Evolutionary conservation across 2,113 vertebrate genomes (phyloP).

Genomic region (Indri indri): DNA sequence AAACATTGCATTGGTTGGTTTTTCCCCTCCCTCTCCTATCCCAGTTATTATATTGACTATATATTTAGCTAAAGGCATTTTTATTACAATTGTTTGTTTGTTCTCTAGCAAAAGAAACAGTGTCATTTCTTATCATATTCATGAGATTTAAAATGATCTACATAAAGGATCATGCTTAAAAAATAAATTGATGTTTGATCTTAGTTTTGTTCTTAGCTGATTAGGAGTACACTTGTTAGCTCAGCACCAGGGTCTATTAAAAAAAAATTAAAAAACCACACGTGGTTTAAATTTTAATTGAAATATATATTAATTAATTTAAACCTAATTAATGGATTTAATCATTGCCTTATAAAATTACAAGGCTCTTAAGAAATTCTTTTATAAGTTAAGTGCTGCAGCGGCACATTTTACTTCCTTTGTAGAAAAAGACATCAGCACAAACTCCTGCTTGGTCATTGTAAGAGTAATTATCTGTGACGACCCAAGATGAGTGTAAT

Average conservation of each 20-base stretch:
- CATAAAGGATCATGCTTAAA: slow-evolving; percentile 75
- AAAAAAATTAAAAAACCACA: slow-evolving; percentile 68
- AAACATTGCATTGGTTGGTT: background rate
- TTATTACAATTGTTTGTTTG: slow-evolving; percentile 54
- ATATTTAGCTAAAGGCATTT: background rate
- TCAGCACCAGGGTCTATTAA: slow-evolving; percentile 71
- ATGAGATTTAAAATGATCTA: slow-evolving; percentile 69
- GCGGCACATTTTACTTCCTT: slow-evolving; percentile 70
- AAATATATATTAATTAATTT: slow-evolving; percentile 85
- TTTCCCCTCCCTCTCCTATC: background rate
- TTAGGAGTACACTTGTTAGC: slow-evolving; percentile 79
- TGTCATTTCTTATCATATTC: slow-evolving; percentile 62
- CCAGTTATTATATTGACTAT: background rate
- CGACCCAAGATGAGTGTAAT: background rate
- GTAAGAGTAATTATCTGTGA: slow-evolving; percentile 49
- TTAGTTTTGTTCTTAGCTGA: slow-evolving; percentile 77
- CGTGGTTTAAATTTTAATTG: slow-evolving; percentile 83
- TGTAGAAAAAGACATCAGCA: slow-evolving; percentile 18
- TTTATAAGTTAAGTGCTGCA: slow-evolving; percentile 73
- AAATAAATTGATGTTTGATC: slow-evolving; percentile 72
- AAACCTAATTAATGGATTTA: slow-evolving; percentile 83
- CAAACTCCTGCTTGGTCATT: slow-evolving; percentile 38
- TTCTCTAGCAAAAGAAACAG: slow-evolving; percentile 39
- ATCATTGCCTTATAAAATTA: slow-evolving; percentile 83
- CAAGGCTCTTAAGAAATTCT: slow-evolving; percentile 74